These are phyloP conservation scores for Lemur catta DNA, from an alignment of 2,797 vertebrate genomes.

Conservation along the genomic window DNA sequence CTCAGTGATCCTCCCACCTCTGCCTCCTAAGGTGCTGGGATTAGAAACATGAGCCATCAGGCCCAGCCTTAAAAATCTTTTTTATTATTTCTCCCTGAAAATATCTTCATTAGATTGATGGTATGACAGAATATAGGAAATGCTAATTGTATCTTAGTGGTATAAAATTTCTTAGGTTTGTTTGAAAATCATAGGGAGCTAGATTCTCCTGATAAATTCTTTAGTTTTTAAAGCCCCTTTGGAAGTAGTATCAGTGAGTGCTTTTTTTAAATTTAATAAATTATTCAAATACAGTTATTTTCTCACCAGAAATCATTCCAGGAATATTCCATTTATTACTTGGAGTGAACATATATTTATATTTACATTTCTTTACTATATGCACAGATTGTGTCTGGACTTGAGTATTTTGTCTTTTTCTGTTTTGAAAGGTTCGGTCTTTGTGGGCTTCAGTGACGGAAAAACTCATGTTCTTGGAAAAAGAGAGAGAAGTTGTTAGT, in stretches of 20 bases:
- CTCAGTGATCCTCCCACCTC: too few species aligned
- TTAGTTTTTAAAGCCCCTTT: conserved; percentile 5
- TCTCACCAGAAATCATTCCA: background rate
- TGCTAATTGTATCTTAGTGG: background rate
- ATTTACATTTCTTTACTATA: background rate
- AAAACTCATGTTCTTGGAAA: conserved; percentile 83
- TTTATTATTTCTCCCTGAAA: background rate
- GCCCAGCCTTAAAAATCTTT: background rate
- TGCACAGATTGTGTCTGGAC: background rate
- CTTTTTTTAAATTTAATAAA: background rate
- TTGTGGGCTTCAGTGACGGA: conserved; percentile 87
- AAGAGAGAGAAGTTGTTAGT: conserved; percentile 86
- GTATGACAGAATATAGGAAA: background rate
- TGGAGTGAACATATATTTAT: background rate
- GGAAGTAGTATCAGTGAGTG: background rate
- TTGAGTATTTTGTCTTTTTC: conserved; percentile 32
- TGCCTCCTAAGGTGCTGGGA: too few species aligned
- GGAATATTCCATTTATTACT: conserved; percentile 8
- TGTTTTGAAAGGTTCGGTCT: conserved; percentile 85
- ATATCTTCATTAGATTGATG: background rate
- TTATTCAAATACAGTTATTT: background rate
- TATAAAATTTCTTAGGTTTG: conserved; percentile 5
- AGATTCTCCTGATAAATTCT: conserved; percentile 1
- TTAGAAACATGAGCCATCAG: background rate
- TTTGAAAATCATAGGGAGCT: conserved; percentile 44